Evolutionary conservation across 2,113 vertebrate species (phyloP).

Genomic region (Chrysemys picta): DNA sequence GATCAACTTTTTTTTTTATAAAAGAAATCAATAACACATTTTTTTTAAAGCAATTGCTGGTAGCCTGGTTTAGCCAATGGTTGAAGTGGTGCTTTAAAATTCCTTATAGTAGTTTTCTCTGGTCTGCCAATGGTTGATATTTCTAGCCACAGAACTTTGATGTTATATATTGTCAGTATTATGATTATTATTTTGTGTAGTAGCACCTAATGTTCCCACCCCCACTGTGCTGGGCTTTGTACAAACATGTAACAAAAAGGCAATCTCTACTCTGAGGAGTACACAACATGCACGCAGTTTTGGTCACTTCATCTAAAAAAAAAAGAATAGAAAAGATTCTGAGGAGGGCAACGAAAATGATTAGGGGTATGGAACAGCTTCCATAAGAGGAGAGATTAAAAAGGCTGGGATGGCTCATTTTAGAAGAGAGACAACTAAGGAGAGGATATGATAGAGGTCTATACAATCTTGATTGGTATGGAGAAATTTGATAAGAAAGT

Average conservation of each 20-base stretch:
- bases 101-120: neutral
- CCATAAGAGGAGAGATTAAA: neutral
- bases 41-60: neutral
- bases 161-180: neutral
- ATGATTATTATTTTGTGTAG: neutral
- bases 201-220: neutral
- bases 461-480: neutral
- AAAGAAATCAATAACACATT: neutral
- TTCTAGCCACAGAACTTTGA: constrained; percentile 12
- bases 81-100: neutral
- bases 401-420: neutral
- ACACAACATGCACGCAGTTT: neutral
- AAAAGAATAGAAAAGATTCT: neutral
- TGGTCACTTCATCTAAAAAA: neutral
- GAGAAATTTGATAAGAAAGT: neutral
- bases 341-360: neutral
- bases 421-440: neutral
- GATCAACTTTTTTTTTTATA: neutral
- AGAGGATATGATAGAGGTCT: neutral
- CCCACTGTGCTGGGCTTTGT: neutral
- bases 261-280: neutral
- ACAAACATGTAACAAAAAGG: neutral
- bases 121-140: neutral
- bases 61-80: neutral
- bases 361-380: neutral